A percentile compares a stretch with the other conserved stretches of the same genome.
Evolutionary conservation across 2,113 vertebrate genomes (phyloP).

Genomic region (Mixornis gularis): DNA sequence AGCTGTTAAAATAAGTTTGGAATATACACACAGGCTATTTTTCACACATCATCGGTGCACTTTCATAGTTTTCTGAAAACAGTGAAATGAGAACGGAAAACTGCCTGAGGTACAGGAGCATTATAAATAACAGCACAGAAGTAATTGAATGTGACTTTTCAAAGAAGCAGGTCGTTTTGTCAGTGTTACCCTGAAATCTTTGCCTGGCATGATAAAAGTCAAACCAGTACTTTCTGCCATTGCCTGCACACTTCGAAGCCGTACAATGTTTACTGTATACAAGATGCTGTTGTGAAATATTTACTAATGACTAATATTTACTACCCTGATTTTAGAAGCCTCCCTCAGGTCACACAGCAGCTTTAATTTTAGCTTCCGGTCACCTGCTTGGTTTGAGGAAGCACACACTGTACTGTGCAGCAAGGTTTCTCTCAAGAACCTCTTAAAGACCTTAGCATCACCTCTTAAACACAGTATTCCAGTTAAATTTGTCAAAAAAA

Average conservation of each 20-base stretch:
- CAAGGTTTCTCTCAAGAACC: background rate
- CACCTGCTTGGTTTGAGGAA: background rate
- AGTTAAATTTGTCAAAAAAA: background rate
- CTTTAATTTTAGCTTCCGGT: background rate
- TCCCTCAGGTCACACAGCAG: background rate
- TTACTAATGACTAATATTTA: background rate
- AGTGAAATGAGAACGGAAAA: background rate
- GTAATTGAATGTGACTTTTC: background rate
- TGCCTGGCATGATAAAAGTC: background rate
- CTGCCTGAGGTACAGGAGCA: background rate
- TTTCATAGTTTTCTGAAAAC: background rate
- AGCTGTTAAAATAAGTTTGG: background rate
- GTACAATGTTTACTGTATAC: background rate
- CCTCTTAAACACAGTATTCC: background rate
- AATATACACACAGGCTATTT: background rate
- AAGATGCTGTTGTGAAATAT: background rate
- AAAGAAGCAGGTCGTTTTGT: background rate
- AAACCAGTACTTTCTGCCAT: background rate
- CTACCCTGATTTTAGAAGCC: background rate
- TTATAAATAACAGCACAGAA: background rate
- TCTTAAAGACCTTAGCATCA: background rate
- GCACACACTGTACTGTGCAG: background rate
- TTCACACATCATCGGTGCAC: background rate
- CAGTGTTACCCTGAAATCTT: background rate
- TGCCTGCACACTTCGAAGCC: background rate